A percentile compares a stretch with the other conserved stretches of the same genome.
phyloP scores from a whole-genome alignment of 1,140 invertebrate species.

The Caerostris darwini region DNA sequence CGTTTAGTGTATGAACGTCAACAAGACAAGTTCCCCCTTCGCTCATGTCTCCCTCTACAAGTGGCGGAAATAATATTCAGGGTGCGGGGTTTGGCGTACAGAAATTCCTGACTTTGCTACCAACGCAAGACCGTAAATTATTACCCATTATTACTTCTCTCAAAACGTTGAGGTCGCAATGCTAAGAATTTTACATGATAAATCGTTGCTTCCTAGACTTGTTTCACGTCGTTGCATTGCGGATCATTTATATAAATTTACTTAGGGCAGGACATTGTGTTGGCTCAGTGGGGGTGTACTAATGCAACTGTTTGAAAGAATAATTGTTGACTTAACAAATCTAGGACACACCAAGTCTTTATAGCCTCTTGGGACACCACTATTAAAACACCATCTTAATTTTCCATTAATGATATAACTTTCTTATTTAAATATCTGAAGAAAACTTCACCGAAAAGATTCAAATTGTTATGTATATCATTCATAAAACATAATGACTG shows the following conservation, averaged over 20 bases:
- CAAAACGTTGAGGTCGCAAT: not conserved
- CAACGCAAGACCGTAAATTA: not conserved
- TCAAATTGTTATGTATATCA: too few species aligned
- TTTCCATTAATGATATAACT: too few species aligned
- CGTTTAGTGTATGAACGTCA: not conserved
- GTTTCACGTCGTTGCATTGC: conserved; percentile 11
- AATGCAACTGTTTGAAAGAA: too few species aligned
- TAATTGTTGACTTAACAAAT: too few species aligned
- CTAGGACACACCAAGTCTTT: too few species aligned
- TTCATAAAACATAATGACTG: too few species aligned
- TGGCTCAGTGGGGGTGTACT: not conserved
- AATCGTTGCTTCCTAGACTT: not conserved
- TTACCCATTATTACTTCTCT: conserved; percentile 26
- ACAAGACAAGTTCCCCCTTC: not conserved
- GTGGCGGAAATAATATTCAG: conserved; percentile 22
- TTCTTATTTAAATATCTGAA: too few species aligned
- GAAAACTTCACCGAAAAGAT: too few species aligned
- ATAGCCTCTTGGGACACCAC: too few species aligned
- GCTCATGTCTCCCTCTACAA: not conserved
- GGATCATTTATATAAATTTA: conserved; percentile 14
- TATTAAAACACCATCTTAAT: too few species aligned
- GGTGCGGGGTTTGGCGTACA: not conserved
- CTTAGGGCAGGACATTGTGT: not conserved
- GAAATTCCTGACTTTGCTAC: not conserved
- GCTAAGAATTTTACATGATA: conserved; percentile 34